Evolutionary conservation across 2,888 invertebrate genomes (phyloP), one percentile per base, ranked within the genome.

Genomic region (Diarsia rubi): DNA sequence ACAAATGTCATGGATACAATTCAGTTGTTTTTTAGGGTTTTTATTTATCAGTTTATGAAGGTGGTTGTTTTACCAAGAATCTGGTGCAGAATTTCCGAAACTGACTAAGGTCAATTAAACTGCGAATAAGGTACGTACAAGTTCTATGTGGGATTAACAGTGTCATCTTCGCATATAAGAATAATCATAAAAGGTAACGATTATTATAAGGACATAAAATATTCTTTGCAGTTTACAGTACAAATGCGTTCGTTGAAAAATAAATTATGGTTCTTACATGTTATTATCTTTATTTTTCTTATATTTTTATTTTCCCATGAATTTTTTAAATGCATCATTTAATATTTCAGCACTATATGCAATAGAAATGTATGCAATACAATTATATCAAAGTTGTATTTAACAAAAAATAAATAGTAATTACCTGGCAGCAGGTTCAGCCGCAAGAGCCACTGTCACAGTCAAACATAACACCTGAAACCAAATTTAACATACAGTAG

Each of bases 381-480:
- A 57, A 31, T 45, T 45, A 16, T 52, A 52, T 44, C 4, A 67
- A 27, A 12, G 12, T 16, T 11, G 12, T 5, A 19, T 19, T n/a
- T 27, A 16, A 27, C 3, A 27, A 31, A 42, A 37, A 45, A 62
- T 24, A 71, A 14, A 54, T 14, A 42, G 2, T 45, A 24, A 27
- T 0, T 69, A 94, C 94, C 84, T 88, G 79, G 6, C 19, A n/a
- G 83, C 87, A 80, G 81, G 78, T 73, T 93, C 92, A 83, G 93
- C 93, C 86, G 94, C 96, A 60, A 94, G 90, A 79, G 92, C 94
- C 84, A 89, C 94, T 79, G 94, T 89, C 88, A 94, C 78, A 42
- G 91, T 92, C 88, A 95, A 78, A 79, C 93, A 93, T 67, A 94
- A 76, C 45, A 93, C 88, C 96, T 96, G 90, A 83, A 94, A 95